phyloP scores from a whole-genome alignment of 2,113 vertebrate species.

The Pogonocichla stellata region DNA sequence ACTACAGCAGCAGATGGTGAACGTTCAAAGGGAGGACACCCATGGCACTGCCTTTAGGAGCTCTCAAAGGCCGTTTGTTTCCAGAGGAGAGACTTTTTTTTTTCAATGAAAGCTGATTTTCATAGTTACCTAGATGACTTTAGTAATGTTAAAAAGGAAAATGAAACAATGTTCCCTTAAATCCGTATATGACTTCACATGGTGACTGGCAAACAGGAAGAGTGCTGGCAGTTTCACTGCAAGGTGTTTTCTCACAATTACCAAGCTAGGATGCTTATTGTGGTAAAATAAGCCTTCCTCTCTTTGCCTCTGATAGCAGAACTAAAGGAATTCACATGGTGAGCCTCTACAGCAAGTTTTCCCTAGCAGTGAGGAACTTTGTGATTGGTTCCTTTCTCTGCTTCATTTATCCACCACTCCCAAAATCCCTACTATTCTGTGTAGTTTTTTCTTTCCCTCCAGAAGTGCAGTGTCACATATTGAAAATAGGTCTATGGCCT shows the following conservation, averaged over 20 bases:
- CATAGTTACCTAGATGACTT: accelerated
- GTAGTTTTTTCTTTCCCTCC: background rate
- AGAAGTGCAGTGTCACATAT: background rate
- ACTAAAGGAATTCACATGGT: background rate
- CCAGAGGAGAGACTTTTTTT: background rate
- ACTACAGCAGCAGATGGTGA: background rate
- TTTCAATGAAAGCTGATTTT: background rate
- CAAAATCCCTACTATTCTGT: background rate
- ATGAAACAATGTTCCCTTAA: background rate
- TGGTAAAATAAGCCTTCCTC: background rate
- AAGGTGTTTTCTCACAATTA: background rate
- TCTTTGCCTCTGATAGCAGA: background rate
- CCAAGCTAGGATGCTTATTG: background rate
- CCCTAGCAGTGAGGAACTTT: background rate
- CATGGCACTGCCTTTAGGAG: background rate
- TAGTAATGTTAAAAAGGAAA: background rate
- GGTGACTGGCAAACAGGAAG: background rate
- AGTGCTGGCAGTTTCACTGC: background rate
- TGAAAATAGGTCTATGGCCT: background rate
- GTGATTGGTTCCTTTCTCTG: background rate
- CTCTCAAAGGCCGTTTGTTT: background rate
- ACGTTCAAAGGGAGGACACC: background rate
- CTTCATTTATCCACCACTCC: background rate
- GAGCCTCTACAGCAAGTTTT: background rate
- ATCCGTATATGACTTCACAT: background rate